These are phyloP conservation scores for Acrobasis consociella DNA, from an alignment of 2,888 invertebrate genomes.

Conservation along the genomic window DNA sequence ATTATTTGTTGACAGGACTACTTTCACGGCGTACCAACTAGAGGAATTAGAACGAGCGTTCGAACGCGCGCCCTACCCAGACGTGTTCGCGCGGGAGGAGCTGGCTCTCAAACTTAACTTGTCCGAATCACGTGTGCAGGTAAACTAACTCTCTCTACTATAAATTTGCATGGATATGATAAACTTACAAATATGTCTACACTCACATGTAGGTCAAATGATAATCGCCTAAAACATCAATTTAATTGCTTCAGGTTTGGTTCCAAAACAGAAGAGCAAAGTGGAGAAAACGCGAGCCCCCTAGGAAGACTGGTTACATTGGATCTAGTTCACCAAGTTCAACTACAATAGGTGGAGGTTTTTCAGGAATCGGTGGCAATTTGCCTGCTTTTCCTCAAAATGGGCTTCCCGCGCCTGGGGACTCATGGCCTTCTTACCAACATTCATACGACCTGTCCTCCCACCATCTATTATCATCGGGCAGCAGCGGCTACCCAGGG, in stretches of 20 bases:
- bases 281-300: constrained; percentile 97
- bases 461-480: constrained; percentile 88
- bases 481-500: constrained; percentile 85
- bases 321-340: constrained; percentile 87
- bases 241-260: constrained; percentile 83
- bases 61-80: constrained; percentile 97
- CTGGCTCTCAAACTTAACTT: constrained; percentile 94
- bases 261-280: constrained; percentile 96
- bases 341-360: constrained; percentile 85
- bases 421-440: constrained; percentile 89
- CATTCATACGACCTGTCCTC: constrained; percentile 90
- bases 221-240: constrained; percentile 26
- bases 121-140: constrained; percentile 87
- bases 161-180: not conserved
- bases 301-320: constrained; percentile 92
- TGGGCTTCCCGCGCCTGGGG: constrained; percentile 86
- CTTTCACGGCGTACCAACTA: constrained; percentile 96
- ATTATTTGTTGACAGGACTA: constrained; percentile 87
- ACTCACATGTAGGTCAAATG: too few species aligned
- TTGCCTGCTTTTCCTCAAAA: constrained; percentile 83
- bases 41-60: constrained; percentile 97
- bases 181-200: too few species aligned
- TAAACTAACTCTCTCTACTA: constrained; percentile 39
- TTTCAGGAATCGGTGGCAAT: constrained; percentile 75
- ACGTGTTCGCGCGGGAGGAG: constrained; percentile 97